Conservation (phyloP, 2,888 invertebrate species). For the Physocephala rufipes region DNA sequence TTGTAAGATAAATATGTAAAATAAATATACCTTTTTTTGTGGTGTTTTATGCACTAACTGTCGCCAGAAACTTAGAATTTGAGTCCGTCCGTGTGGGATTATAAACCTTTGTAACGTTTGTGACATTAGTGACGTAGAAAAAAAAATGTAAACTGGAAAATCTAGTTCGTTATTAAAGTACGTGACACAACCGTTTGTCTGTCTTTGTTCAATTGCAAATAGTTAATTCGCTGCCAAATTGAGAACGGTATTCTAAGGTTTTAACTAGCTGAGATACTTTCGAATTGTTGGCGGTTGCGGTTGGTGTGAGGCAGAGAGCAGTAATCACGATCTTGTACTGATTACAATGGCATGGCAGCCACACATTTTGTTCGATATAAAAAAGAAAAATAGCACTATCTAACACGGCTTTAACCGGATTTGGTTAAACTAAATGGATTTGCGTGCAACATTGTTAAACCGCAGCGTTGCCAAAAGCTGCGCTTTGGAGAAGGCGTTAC, state of each 20-base stretch:
- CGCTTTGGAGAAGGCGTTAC: no score
- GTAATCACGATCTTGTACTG: background rate
- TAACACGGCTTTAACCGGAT: no score
- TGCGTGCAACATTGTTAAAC: no score
- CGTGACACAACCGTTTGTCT: background rate
- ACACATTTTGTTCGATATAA: no score
- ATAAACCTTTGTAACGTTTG: no score
- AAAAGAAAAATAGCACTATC: no score
- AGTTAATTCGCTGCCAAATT: background rate
- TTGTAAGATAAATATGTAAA: no score
- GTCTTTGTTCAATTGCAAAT: background rate
- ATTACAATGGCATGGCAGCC: no score
- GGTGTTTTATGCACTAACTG: no score
- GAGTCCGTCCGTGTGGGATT: background rate
- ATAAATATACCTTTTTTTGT: background rate
- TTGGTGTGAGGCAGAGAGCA: background rate
- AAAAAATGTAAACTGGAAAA: background rate
- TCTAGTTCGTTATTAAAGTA: background rate
- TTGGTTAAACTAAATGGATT: no score
- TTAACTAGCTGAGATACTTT: background rate
- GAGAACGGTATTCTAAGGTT: background rate
- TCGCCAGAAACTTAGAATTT: background rate
- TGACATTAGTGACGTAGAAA: conserved; percentile 1
- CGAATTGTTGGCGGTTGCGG: background rate
- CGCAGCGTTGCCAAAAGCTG: no score